Percentiles rank a stretch among this genome's conserved stretches.
These are phyloP conservation scores for Etheostoma perlongum DNA, from an alignment of 2,797 vertebrate genomes.

Conservation along the genomic window DNA sequence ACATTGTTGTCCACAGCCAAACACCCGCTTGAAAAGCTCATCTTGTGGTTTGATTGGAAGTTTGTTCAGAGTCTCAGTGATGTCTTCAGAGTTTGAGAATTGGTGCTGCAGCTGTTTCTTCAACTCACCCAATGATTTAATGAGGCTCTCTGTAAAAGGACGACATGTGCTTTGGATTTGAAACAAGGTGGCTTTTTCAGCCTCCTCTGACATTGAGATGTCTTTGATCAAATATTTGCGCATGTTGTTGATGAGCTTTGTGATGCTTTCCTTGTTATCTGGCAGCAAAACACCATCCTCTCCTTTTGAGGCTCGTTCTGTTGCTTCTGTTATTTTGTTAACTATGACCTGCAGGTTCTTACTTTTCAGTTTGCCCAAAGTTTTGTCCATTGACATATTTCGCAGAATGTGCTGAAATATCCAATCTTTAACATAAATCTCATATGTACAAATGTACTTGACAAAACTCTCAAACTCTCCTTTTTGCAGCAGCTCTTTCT, in stretches of 20 bases:
- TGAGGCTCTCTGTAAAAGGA: constrained; percentile 53
- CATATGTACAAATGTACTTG: constrained; percentile 55
- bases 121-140: constrained; percentile 21
- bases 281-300: constrained; percentile 13
- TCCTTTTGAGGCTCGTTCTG: not conserved
- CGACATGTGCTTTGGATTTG: constrained; percentile 49
- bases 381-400: constrained; percentile 27
- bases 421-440: constrained; percentile 69
- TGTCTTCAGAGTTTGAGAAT: constrained; percentile 15
- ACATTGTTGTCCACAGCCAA: constrained; percentile 72
- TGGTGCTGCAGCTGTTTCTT: constrained; percentile 33
- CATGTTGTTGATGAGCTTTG: constrained; percentile 50
- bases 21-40: constrained; percentile 58
- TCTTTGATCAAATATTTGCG: constrained; percentile 51
- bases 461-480: constrained; percentile 29
- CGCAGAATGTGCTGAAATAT: constrained; percentile 47
- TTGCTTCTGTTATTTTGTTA: constrained; percentile 44
- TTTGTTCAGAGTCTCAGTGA: constrained; percentile 29
- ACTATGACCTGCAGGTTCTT: constrained; percentile 37
- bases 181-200: constrained; percentile 50
- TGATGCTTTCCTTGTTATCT: constrained; percentile 45
- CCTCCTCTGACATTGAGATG: constrained; percentile 54
- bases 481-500: constrained; percentile 57
- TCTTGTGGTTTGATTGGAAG: constrained; percentile 66
- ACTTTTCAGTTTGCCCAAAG: constrained; percentile 48